Percentiles rank a stretch among this genome's conserved stretches.
These are phyloP conservation scores for Thripadectes ignobilis DNA, from an alignment of 2,797 vertebrate genomes.

Conservation along the genomic window DNA sequence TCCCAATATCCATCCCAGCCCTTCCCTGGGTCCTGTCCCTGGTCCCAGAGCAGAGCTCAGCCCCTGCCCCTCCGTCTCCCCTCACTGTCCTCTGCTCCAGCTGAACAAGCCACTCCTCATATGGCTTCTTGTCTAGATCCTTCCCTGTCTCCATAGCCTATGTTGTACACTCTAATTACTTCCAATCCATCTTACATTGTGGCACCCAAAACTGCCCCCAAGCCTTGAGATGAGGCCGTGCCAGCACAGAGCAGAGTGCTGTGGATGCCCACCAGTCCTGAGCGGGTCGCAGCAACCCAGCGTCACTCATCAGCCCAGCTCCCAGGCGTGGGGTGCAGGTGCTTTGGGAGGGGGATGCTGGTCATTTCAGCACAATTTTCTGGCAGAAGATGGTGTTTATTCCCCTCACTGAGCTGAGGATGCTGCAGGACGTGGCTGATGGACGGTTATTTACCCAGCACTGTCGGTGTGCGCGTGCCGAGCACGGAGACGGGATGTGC, in stretches of 20 bases:
- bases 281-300: rapidly evolving
- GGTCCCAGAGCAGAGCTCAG: not conserved
- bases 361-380: rapidly evolving
- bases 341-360: rapidly evolving
- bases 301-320: rapidly evolving
- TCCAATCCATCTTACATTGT: not conserved
- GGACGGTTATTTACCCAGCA: not conserved
- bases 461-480: not conserved
- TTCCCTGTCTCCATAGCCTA: not conserved
- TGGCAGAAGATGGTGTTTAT: rapidly evolving
- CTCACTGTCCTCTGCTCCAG: not conserved
- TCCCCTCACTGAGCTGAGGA: not conserved
- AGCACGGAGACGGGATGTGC: not conserved
- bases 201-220: not conserved
- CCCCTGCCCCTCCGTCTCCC: not conserved
- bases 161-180: not conserved
- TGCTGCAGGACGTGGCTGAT: not conserved
- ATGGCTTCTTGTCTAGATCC: not conserved
- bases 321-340: not conserved
- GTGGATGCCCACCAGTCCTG: rapidly evolving
- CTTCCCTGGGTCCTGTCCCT: not conserved
- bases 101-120: not conserved
- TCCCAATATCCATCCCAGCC: not conserved
- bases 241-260: not conserved
- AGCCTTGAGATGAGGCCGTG: not conserved